Evolutionary conservation across 53 echinoderm and acorn worm genomes (phyloP).

Genomic region (Echinometra lucunter): DNA sequence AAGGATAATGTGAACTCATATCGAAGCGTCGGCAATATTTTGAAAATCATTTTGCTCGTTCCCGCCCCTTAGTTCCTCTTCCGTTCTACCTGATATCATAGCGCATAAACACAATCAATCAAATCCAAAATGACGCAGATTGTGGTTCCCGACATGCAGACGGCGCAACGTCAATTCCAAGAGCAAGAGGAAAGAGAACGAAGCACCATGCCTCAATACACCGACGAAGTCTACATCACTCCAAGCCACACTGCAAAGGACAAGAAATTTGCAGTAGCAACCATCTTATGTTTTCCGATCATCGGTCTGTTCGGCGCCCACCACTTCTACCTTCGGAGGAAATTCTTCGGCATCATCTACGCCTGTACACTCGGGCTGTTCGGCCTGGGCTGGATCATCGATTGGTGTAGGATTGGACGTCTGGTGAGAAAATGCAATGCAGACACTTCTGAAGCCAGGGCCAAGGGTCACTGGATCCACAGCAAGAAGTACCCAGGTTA

Average conservation of each 20-base stretch:
- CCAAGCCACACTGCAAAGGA: constrained; percentile 13
- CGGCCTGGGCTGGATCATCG: constrained; percentile 74
- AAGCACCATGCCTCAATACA: constrained; percentile 55
- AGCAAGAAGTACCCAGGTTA: constrained; percentile 49
- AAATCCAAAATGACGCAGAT: constrained; percentile 20
- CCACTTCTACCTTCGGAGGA: constrained; percentile 76
- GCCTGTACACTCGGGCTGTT: constrained; percentile 63
- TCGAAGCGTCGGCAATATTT: neutral
- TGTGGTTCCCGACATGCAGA: constrained; percentile 24
- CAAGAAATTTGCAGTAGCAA: neutral
- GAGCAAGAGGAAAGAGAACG: constrained; percentile 44
- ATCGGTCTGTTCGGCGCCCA: constrained; percentile 67
- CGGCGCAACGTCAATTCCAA: constrained; percentile 45
- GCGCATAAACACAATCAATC: neutral
- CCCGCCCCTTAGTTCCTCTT: neutral
- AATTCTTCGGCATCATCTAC: constrained; percentile 72
- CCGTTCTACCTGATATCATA: no score
- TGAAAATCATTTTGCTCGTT: neutral
- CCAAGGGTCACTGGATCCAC: constrained; percentile 55
- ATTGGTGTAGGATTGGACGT: constrained; percentile 70
- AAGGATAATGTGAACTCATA: neutral
- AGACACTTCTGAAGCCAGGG: constrained; percentile 39
- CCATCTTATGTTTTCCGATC: constrained; percentile 40
- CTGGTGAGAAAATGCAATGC: constrained; percentile 71
- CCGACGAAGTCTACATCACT: constrained; percentile 53